Conservation (phyloP, 2,797 vertebrate genomes). For the Muraenolepis orangiensis region DNA sequence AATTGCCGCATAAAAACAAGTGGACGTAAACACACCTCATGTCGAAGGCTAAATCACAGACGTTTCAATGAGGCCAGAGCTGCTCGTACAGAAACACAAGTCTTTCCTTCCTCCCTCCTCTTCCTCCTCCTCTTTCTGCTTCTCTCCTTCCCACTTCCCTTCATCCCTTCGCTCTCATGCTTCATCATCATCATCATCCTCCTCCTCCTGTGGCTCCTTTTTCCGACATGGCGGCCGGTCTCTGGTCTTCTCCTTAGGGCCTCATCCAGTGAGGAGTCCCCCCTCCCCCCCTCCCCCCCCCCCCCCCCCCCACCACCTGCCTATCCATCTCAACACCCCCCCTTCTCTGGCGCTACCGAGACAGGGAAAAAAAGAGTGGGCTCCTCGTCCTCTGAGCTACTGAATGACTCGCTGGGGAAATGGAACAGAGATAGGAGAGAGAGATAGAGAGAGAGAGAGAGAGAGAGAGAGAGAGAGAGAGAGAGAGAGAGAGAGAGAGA, state of each 20-base stretch:
- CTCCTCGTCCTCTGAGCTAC: conserved; percentile 58
- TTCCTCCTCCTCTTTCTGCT: conserved; percentile 16
- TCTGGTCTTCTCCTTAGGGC: conserved; percentile 31
- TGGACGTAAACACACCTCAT: too few species aligned
- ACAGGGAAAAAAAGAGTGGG: conserved; percentile 63
- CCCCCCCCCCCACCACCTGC: conserved; percentile 5
- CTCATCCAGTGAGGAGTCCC: conserved; percentile 19
- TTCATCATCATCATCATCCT: not conserved
- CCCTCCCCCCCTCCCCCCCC: too few species aligned
- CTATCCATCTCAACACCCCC: conserved; percentile 42
- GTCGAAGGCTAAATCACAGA: not conserved
- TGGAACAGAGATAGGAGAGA: conserved; percentile 8
- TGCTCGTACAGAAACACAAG: not conserved
- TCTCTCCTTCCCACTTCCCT: conserved; percentile 3
- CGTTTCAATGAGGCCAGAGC: not conserved
- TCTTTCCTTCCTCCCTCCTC: too few species aligned
- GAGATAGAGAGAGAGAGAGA: conserved; percentile 49
- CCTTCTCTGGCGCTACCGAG: conserved; percentile 50
- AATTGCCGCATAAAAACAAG: too few species aligned
- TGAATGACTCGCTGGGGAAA: conserved; percentile 74
- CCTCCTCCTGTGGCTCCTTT: not conserved
- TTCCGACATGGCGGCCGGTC: not conserved
- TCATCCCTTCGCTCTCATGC: not conserved
- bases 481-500: conserved; percentile 57
- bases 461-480: conserved; percentile 59